phyloP scores from a whole-genome alignment of 2,113 vertebrate species.

The Dipodomys ordii region DNA sequence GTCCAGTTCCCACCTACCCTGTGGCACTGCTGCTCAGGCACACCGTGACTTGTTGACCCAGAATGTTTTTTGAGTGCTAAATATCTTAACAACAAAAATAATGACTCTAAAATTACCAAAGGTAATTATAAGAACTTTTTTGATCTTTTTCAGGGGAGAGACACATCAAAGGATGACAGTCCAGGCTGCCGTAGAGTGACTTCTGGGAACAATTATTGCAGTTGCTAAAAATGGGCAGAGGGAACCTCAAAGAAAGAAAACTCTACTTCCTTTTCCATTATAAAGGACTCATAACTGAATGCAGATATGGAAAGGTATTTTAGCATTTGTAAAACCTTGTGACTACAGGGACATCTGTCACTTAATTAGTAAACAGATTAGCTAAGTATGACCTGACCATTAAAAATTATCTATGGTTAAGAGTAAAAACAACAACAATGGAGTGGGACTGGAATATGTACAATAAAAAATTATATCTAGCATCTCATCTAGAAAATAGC shows the following conservation, averaged over 20 bases:
- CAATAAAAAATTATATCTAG: neutral
- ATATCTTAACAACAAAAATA: conserved; percentile 73
- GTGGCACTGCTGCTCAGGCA: neutral
- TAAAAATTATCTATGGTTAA: neutral
- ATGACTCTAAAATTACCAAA: conserved; percentile 71
- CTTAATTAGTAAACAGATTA: conserved; percentile 23
- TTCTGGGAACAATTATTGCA: conserved; percentile 79
- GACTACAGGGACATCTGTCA: neutral
- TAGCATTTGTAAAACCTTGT: conserved; percentile 32
- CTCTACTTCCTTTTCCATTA: conserved; percentile 74
- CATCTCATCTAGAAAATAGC: neutral
- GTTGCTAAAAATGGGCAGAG: conserved; percentile 45
- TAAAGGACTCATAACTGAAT: conserved; percentile 16
- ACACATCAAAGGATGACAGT: conserved; percentile 72
- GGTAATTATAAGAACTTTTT: conserved; percentile 76
- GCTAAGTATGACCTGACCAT: neutral
- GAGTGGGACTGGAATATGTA: neutral
- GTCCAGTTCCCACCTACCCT: neutral
- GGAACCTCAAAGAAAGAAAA: conserved; percentile 43
- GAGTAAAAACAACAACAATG: neutral
- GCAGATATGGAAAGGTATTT: neutral
- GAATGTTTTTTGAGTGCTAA: conserved; percentile 60
- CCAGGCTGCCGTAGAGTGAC: conserved; percentile 47
- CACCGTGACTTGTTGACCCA: conserved; percentile 43
- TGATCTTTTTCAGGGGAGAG: conserved; percentile 58